Conservation (phyloP, 1,140 invertebrate species). For the Mercenaria mercenaria region DNA sequence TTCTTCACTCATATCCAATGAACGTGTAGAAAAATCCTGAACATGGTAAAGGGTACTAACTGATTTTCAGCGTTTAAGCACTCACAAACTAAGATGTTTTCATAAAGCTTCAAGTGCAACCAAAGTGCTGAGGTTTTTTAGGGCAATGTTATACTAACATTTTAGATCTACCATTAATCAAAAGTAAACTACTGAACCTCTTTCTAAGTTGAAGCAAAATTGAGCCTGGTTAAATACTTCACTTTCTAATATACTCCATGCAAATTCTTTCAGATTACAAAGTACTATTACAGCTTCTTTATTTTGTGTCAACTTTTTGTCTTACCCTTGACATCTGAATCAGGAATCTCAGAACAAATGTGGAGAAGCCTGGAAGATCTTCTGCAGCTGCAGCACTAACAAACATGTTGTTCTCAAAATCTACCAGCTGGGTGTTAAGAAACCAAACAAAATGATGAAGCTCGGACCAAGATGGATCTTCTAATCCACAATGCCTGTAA, state of each 20-base stretch:
- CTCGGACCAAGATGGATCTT: slow-evolving; percentile 82
- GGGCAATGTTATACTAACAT: no score
- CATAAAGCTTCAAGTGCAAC: no score
- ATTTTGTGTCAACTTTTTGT: no score
- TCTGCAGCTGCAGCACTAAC: slow-evolving; percentile 70
- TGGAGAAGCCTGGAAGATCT: slow-evolving; percentile 81
- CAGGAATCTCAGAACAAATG: slow-evolving; percentile 79
- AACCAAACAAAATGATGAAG: slow-evolving; percentile 68
- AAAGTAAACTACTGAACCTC: no score
- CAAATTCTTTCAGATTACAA: no score
- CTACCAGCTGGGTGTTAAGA: slow-evolving; percentile 79
- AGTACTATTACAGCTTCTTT: no score
- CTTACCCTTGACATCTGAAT: slow-evolving; percentile 80
- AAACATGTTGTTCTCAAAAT: slow-evolving; percentile 78
- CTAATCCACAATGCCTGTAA: slow-evolving; percentile 77
- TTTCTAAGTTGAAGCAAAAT: background rate
- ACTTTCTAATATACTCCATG: no score
- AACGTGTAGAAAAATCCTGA: slow-evolving; percentile 84
- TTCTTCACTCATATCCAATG: slow-evolving; percentile 82
- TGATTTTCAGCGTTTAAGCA: no score
- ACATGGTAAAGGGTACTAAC: no score
- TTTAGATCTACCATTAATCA: no score
- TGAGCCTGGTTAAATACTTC: background rate
- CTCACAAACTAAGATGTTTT: no score
- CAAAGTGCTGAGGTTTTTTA: no score